Base-by-base conservation (phyloP, 2,113 vertebrate species). In the Cepphus grylle region DNA sequence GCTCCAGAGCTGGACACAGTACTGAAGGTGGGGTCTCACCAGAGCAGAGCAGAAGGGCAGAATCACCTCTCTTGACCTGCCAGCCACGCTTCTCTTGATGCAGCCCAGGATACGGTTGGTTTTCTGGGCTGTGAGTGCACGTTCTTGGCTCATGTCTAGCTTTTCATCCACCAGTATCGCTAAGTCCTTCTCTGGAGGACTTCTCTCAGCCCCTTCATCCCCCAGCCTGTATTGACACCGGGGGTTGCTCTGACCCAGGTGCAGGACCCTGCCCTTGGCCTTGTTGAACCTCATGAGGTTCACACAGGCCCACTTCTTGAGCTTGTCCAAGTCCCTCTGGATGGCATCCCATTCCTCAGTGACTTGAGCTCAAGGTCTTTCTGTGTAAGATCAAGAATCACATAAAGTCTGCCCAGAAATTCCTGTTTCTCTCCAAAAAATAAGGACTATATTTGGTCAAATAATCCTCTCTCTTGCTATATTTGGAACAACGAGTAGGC, bases 401-500 rank as follows among this genome's bases (percentile, higher is more conserved):
- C 3, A 23, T 49, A 43, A 56, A 70, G 5, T 65, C 15, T 70
- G 49, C 32, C 9, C 66, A 53, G 50, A 55, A 74, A 70, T 40
- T 84, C 27, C 23, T 66, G 5, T 23, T 93, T 65, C 12, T 65
- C n/a, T 74, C 40, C 55, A n/a, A 82, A 52, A 11, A 63, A 11
- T 17, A 43, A 65, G 8, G 9, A 81, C 21, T n/a, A 34, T 4
- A 13, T 56, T 52, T 67, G 23, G 21, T 81, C 45, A 72, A 78
- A 67, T 21, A 23, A 42, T 58, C 69, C 12, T 52, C 10, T 45
- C 6, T 79, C 32, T 92, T 83, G 18, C 6, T 81, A 14, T 29
- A 38, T 0, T 0, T n/a, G 7, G 34, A 85, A 86, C 2, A 20
- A 70, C 21, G 45, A 34, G 17, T 14, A 82, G 7, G 21, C 18